Evolutionary conservation across 2,888 invertebrate species (phyloP).

Genomic region (Acleris literana): DNA sequence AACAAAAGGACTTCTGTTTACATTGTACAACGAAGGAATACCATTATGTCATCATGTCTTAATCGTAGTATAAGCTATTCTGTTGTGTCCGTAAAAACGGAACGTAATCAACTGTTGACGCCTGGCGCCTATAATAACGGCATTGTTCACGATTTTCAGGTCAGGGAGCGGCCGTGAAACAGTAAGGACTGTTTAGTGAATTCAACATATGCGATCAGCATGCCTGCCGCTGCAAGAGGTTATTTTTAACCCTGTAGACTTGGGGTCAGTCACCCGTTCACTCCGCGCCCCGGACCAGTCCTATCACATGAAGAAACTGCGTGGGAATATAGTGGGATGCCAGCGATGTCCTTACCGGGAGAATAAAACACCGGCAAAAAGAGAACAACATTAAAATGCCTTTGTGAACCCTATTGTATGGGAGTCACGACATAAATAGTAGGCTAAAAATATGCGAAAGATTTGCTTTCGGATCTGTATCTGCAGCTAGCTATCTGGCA

Average conservation of each 20-base stretch:
- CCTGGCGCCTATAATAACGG: constrained; percentile 37
- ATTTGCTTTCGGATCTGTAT: constrained; percentile 16
- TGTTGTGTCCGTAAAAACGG: constrained; percentile 16
- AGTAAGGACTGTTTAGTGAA: constrained; percentile 81
- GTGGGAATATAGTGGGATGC: constrained; percentile 75
- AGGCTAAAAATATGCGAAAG: constrained; percentile 37
- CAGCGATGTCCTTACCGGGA: constrained; percentile 58
- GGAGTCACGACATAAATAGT: constrained; percentile 39
- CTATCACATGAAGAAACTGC: constrained; percentile 78
- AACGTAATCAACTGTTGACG: constrained; percentile 16
- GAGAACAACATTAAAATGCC: constrained; percentile 32
- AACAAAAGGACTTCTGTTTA: constrained; percentile 6
- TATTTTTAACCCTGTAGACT: constrained; percentile 81
- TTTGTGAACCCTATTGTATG: constrained; percentile 21
- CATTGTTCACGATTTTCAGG: constrained; percentile 70
- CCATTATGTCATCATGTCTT: background rate
- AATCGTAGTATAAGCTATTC: constrained; percentile 12
- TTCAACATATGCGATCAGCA: constrained; percentile 83
- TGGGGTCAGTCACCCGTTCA: constrained; percentile 80
- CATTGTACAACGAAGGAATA: background rate
- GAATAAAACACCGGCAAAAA: constrained; percentile 53
- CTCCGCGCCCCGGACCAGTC: constrained; percentile 76
- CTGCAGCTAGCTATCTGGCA: too few species aligned
- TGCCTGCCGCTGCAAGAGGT: constrained; percentile 75
- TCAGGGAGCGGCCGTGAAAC: constrained; percentile 81